Percentiles rank a stretch among this genome's conserved stretches.
Evolutionary conservation across 1,140 invertebrate species (phyloP).

Genomic region (Calliopsis andreniformis): DNA sequence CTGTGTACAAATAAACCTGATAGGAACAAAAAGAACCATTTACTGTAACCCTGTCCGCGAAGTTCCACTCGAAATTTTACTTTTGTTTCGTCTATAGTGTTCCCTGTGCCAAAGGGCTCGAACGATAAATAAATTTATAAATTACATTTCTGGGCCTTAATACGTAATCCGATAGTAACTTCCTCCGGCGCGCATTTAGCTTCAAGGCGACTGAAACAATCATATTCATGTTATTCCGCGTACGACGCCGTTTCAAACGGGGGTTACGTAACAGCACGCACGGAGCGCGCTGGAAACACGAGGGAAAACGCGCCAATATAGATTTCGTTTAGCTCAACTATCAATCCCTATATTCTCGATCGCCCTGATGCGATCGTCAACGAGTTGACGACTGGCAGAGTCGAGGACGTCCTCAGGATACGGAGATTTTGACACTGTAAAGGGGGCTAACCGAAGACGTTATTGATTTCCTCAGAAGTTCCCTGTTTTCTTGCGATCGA

Average conservation of each 20-base stretch:
- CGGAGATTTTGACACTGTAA: neutral
- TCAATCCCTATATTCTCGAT: neutral
- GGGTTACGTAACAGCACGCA: slow-evolving; percentile 6
- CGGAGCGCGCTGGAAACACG: neutral
- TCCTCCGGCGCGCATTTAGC: slow-evolving; percentile 37
- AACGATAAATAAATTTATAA: slow-evolving; percentile 7
- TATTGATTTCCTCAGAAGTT: slow-evolving; percentile 5
- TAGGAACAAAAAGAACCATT: neutral
- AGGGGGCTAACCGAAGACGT: neutral
- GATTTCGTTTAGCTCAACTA: neutral
- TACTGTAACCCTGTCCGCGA: neutral
- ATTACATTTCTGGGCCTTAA: slow-evolving; percentile 29
- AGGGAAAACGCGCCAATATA: neutral
- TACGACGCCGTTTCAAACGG: slow-evolving; percentile 16
- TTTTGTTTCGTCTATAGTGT: too few relatives aligned
- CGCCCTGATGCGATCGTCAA: neutral
- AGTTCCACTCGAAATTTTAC: neutral
- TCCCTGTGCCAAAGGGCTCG: neutral
- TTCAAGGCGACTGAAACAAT: slow-evolving; percentile 42
- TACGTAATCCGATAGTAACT: slow-evolving; percentile 40
- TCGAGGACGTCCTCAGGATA: neutral
- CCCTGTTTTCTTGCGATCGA: neutral
- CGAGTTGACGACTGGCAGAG: too few relatives aligned
- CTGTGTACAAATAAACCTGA: neutral
- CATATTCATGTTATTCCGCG: slow-evolving; percentile 22